These are phyloP conservation scores for Serranus cabrilla DNA, from an alignment of 2,797 vertebrate genomes.

Conservation along the genomic window DNA sequence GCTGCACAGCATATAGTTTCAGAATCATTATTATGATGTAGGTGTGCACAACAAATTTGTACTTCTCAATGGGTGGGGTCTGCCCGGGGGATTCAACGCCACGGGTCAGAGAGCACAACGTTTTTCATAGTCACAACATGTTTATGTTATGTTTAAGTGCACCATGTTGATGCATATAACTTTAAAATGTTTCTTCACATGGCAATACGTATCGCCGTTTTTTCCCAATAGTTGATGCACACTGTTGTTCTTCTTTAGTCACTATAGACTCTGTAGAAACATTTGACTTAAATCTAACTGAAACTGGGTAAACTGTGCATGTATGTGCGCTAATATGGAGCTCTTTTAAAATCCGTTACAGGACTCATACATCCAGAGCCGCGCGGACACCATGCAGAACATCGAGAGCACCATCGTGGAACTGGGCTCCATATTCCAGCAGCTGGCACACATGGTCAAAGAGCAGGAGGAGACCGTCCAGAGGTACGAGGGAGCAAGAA, in stretches of 20 bases:
- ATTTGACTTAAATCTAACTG: neutral
- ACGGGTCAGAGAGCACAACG: too few species aligned
- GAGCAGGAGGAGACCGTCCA: slow-evolving; percentile 95
- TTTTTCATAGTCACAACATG: too few species aligned
- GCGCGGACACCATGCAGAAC: slow-evolving; percentile 96
- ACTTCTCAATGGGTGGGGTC: too few species aligned
- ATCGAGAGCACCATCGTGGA: slow-evolving; percentile 97
- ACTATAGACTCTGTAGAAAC: neutral
- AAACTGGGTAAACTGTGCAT: neutral
- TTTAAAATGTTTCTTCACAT: too few species aligned
- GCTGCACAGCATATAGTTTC: too few species aligned
- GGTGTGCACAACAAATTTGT: too few species aligned
- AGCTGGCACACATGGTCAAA: slow-evolving; percentile 96
- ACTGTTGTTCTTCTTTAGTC: neutral
- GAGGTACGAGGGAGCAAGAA: slow-evolving; percentile 81
- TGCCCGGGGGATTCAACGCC: too few species aligned
- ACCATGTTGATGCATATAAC: too few species aligned
- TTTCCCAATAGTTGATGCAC: neutral
- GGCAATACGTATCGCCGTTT: too few species aligned
- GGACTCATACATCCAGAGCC: slow-evolving; percentile 96
- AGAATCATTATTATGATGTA: too few species aligned
- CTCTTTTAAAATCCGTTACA: slow-evolving; percentile 51
- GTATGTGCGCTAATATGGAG: too few species aligned
- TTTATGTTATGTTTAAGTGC: too few species aligned
- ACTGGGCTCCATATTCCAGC: slow-evolving; percentile 96